phyloP scores from a whole-genome alignment of 2,113 vertebrate species.

The Sceloporus undulatus region DNA sequence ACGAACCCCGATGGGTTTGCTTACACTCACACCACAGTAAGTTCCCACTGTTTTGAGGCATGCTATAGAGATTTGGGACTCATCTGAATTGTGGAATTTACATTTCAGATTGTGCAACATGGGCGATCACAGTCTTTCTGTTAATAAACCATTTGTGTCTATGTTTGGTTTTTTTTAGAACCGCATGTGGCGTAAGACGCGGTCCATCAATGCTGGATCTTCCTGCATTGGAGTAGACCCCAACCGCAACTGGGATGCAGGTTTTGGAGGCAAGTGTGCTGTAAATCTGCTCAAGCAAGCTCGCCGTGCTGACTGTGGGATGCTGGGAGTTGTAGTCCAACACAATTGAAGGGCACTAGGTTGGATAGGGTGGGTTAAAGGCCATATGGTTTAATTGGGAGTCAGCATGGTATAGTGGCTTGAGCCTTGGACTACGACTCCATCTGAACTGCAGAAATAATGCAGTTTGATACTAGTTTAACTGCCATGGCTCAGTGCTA shows the following conservation, averaged over 20 bases:
- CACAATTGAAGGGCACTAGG: neutral
- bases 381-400: neutral
- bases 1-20: conserved; percentile 90
- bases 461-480: too few species aligned
- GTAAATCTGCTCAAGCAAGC: neutral
- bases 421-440: too few species aligned
- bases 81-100: too few species aligned
- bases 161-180: neutral
- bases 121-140: too few species aligned
- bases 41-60: conserved; percentile 35
- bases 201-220: neutral
- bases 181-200: neutral
- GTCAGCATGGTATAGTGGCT: too few species aligned
- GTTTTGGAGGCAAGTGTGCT: neutral
- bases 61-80: too few species aligned
- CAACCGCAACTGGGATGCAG: neutral
- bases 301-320: neutral
- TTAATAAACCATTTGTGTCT: too few species aligned
- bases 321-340: neutral
- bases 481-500: too few species aligned
- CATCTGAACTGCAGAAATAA: too few species aligned
- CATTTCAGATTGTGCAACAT: accelerated
- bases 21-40: conserved; percentile 85
- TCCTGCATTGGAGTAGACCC: neutral
- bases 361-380: neutral